Conservation (phyloP, 2,113 vertebrate genomes). For the Nicator chloris region DNA sequence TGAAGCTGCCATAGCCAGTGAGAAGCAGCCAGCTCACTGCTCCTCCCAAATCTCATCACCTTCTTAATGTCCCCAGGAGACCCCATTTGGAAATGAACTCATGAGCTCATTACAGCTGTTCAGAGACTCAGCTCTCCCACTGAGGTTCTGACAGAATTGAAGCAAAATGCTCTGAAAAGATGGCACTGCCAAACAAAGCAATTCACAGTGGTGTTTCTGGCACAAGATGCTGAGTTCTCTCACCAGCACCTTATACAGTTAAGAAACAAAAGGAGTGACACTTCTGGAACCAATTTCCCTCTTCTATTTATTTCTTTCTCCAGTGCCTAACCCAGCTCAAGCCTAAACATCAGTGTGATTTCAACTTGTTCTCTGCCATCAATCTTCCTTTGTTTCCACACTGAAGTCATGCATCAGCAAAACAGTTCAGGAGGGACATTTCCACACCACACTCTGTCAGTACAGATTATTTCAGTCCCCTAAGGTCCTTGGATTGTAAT, state of each 20-base stretch:
- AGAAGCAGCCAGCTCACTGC: not conserved
- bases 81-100: not conserved
- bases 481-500: not conserved
- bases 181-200: not conserved
- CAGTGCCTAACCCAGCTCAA: not conserved
- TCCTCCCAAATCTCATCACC: not conserved
- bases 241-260: not conserved
- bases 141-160: not conserved
- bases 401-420: not conserved
- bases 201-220: not conserved
- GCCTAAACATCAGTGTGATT: not conserved
- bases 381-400: not conserved
- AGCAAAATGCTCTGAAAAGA: not conserved
- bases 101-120: not conserved
- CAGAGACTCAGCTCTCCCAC: not conserved
- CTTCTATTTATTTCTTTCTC: not conserved
- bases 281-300: not conserved
- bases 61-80: not conserved
- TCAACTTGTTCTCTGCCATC: not conserved
- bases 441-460: not conserved
- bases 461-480: not conserved
- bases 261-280: not conserved
- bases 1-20: not conserved
- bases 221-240: not conserved
- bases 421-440: not conserved